Evolutionary conservation across 2,113 vertebrate genomes (phyloP), one percentile per base, ranked within the genome.

Genomic region (Anarhynchus alexandrinus): DNA sequence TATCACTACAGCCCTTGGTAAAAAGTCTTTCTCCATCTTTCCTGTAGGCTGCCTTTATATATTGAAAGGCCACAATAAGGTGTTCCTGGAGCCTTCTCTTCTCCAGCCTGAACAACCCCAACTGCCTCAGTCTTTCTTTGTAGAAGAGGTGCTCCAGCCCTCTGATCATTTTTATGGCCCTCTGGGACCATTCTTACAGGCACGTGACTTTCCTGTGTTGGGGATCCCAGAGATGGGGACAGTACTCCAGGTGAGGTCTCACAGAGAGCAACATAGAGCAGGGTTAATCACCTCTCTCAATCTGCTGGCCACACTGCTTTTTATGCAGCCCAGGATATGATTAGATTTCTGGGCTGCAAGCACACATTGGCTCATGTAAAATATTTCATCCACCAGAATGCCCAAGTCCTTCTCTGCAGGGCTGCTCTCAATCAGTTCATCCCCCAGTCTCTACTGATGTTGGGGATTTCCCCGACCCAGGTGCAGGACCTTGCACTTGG

Each of bases 141-240:
- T 12, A 45, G 14, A 6, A 69, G 54, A 40, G 15, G 1, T 45
- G 10, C 69, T 93, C 40, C 49, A 57, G 19, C 7, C 20, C 16
- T 27, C 20, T 74, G 23, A 70, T 5, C 0, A 18, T n/a, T 72
- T 79, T 29, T 62, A 4, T 52, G 20, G 4, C 12, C 9, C 12
- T 67, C 19, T 49, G 22, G 52, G 61, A 12, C 30, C 8, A 2
- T 11, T 82, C 3, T 15, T 43, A 57, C 3, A 66, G 2, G 4
- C 11, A 6, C 3, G 4, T 5, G 1, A 23, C 52, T 34, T 67
- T 87, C 52, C 16, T 51, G 2, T 67, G 15, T n/a, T 62, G 0
- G 0, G 9, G 5, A 21, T 2, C 7, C 23, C 47, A 70, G 62
- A 70, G 14, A 7, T 7, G 10, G 26, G 45, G 6, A 10, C 12